Evolutionary conservation across 2,797 vertebrate species (phyloP), one percentile per base, ranked within the genome.

Genomic region (Thalassophryne amazonica): DNA sequence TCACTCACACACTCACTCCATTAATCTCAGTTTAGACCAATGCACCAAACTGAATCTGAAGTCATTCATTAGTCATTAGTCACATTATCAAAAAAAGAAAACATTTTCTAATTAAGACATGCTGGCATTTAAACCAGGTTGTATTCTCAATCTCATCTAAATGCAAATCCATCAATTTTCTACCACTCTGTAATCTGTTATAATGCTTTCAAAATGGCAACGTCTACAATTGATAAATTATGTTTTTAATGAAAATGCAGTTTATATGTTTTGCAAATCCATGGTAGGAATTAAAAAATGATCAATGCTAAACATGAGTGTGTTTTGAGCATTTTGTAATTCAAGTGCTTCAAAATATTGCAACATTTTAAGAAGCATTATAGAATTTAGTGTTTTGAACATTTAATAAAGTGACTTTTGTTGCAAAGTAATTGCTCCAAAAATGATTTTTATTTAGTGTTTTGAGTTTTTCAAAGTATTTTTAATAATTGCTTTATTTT

Each of bases 41-140:
- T 30, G 3, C 38, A 5, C 6, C 4, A n/a, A 33, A 27, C 4
- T 11, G 13, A 43, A 9, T 23, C 14, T 5, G 2, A 32, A 34
- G n/a, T 15, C 4, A 23, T 39, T 35, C 21, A 51, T 63, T 6
- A 35, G 36, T 31, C 11, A 56, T 24, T 6, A n/a, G n/a, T n/a
- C n/a, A n/a, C n/a, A n/a, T n/a, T n/a, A n/a, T n/a, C n/a, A n/a
- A n/a, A n/a, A n/a, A n/a, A n/a, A n/a, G n/a, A 42, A 61, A 27
- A 29, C 11, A 21, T 57, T 46, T 28, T 12, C 10, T 40, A n/a
- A 32, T 32, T 38, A 10, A 50, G 28, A 33, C 32, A 3, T 28
- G 20, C 43, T 21, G 1, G 29, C 10, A 7, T 23, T 14, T 12
- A 15, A 35, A 32, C 49, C 9, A 19, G 8, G 0, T 3, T 17